A percentile compares a stretch with the other conserved stretches of the same genome.
phyloP scores from a whole-genome alignment of 2,113 vertebrate genomes.

The Ranitomeya variabilis region DNA sequence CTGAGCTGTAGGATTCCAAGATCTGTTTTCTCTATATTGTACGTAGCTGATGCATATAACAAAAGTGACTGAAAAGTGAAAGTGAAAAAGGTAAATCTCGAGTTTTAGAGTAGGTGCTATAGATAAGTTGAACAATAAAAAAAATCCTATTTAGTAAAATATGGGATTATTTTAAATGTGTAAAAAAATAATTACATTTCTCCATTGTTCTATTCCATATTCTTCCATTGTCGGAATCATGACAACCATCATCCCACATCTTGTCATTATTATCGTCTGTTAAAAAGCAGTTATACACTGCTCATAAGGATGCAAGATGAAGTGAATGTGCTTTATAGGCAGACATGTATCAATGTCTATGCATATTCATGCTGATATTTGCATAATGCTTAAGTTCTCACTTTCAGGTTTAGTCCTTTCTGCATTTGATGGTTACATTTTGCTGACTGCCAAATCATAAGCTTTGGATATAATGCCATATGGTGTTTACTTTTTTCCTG shows the following conservation, averaged over 20 bases:
- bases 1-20: too few relatives aligned
- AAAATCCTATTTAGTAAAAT: too few relatives aligned
- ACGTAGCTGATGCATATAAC: too few relatives aligned
- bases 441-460: conserved; percentile 40
- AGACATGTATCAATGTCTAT: neutral
- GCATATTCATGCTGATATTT: conserved; percentile 39
- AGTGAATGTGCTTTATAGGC: neutral
- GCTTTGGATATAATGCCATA: conserved; percentile 11
- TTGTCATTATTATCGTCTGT: neutral
- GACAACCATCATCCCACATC: neutral
- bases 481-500: conserved; percentile 23
- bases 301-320: conserved; percentile 1
- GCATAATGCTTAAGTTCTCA: conserved; percentile 30
- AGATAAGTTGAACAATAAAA: too few relatives aligned
- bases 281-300: neutral
- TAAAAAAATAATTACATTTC: neutral
- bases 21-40: too few relatives aligned
- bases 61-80: too few relatives aligned
- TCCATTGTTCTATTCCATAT: neutral
- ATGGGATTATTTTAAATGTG: neutral
- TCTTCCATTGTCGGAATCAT: neutral
- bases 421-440: conserved; percentile 32
- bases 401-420: conserved; percentile 22
- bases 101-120: too few relatives aligned
- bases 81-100: too few relatives aligned